These are phyloP conservation scores for Numenius phaeopus DNA, from an alignment of 2,797 vertebrate species.

Conservation along the genomic window DNA sequence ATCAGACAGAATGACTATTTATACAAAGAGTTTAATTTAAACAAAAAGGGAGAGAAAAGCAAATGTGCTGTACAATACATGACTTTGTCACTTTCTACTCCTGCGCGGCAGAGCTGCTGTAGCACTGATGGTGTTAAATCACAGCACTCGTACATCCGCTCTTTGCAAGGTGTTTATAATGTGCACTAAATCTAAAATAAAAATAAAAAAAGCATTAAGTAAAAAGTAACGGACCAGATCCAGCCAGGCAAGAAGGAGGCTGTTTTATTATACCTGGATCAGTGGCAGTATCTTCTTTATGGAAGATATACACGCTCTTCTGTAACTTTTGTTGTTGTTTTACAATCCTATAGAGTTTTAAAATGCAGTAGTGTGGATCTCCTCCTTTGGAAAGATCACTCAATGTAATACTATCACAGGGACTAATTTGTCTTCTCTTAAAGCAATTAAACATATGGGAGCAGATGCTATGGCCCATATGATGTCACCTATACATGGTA, in stretches of 20 bases:
- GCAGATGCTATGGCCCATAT: neutral
- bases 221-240: neutral
- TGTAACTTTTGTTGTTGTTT: neutral
- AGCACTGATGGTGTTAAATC: neutral
- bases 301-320: neutral
- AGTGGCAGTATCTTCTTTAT: neutral
- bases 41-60: slow-evolving; percentile 59
- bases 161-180: neutral
- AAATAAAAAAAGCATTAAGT: neutral
- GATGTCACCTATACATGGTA: neutral
- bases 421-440: neutral
- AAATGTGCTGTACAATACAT: slow-evolving; percentile 41
- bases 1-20: slow-evolving; percentile 77
- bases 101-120: neutral
- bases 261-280: neutral
- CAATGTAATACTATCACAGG: neutral
- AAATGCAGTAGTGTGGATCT: neutral
- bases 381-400: neutral
- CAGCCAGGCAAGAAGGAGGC: neutral
- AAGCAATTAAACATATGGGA: neutral
- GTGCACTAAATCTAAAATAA: neutral
- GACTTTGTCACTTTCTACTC: slow-evolving; percentile 35
- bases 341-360: neutral
- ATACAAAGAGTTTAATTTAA: slow-evolving; percentile 72
- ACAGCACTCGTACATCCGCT: neutral